A percentile compares a stretch with the other conserved stretches of the same genome.
These are phyloP conservation scores for Polyommatus iphigenia DNA, from an alignment of 2,888 invertebrate species.

Conservation along the genomic window DNA sequence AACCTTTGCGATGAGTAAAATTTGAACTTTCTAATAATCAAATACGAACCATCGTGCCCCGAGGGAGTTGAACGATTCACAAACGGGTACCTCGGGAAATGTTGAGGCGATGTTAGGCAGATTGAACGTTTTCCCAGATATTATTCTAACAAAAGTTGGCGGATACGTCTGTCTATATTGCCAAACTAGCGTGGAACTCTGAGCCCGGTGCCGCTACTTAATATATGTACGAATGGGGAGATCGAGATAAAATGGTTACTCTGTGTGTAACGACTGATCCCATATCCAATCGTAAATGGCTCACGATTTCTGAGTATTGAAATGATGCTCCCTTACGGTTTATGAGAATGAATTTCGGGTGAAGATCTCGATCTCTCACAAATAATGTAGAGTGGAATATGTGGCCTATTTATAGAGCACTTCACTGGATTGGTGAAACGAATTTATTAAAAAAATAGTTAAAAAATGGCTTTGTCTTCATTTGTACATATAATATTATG, in stretches of 20 bases:
- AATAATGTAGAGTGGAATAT: neutral
- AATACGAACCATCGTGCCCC: constrained; percentile 5
- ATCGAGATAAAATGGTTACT: constrained; percentile 14
- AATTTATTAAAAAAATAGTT: neutral
- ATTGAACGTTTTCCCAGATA: constrained; percentile 44
- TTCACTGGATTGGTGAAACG: neutral
- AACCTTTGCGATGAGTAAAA: neutral
- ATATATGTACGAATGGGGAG: constrained; percentile 18
- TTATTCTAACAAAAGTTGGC: constrained; percentile 54
- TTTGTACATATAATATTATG: neutral
- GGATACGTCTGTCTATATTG: constrained; percentile 46
- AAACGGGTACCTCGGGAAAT: constrained; percentile 32
- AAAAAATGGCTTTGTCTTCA: neutral
- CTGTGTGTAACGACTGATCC: constrained; percentile 30
- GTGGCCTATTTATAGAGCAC: neutral
- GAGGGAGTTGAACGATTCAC: constrained; percentile 23
- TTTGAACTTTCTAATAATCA: constrained; percentile 25
- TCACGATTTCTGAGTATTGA: constrained; percentile 30
- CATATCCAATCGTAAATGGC: constrained; percentile 29
- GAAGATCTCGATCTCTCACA: neutral
- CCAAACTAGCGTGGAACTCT: constrained; percentile 45
- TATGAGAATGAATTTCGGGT: constrained; percentile 28
- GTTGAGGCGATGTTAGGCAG: constrained; percentile 36
- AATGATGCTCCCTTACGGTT: constrained; percentile 28
- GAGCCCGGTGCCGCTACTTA: neutral